Conservation (phyloP, 2,888 invertebrate genomes). For the Pristionchus exspectatus region DNA sequence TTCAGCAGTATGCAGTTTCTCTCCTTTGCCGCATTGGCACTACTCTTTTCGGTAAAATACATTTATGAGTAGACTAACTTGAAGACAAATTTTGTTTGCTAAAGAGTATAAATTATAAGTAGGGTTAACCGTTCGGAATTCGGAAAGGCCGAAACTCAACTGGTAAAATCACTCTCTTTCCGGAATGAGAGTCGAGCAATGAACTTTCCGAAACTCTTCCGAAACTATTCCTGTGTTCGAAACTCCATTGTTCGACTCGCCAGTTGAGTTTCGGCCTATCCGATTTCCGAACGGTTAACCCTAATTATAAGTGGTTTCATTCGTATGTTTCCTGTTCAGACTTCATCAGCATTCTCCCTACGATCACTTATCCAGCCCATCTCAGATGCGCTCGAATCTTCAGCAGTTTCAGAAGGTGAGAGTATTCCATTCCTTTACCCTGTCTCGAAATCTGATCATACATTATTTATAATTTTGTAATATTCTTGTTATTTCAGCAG, state of each 20-base stretch:
- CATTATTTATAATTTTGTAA: background rate
- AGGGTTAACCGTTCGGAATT: too few species aligned
- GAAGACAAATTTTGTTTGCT: background rate
- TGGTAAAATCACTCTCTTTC: too few species aligned
- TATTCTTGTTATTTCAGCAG: background rate
- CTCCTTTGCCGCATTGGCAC: background rate
- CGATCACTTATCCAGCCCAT: constrained; percentile 15
- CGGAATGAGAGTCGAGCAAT: too few species aligned
- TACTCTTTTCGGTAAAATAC: background rate
- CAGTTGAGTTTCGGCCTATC: too few species aligned
- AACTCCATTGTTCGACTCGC: too few species aligned
- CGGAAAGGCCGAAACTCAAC: too few species aligned
- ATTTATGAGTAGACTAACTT: background rate
- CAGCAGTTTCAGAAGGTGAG: background rate
- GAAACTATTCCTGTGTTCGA: too few species aligned
- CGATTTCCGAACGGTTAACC: too few species aligned
- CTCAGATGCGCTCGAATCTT: background rate
- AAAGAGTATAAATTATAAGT: too few species aligned
- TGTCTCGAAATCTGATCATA: background rate
- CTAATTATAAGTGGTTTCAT: background rate
- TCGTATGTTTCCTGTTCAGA: background rate
- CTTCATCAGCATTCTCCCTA: background rate
- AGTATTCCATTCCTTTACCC: background rate
- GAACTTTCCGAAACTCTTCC: too few species aligned
- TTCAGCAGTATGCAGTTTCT: constrained; percentile 1